These are phyloP conservation scores for Calameuta filiformis DNA, from an alignment of 2,888 invertebrate species.

Conservation along the genomic window DNA sequence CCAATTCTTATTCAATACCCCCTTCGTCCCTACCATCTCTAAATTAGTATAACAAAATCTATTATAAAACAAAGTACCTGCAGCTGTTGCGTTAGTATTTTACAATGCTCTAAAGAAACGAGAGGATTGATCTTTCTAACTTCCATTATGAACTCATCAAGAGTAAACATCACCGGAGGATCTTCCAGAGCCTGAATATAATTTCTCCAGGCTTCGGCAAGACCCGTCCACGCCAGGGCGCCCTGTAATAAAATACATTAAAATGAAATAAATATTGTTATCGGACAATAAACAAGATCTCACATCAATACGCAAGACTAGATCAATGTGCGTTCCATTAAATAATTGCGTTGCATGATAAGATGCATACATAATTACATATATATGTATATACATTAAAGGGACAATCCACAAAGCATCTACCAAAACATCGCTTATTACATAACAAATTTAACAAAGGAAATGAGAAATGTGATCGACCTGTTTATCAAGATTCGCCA, in stretches of 20 bases:
- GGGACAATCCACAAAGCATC: constrained; percentile 44
- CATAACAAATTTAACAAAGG: constrained; percentile 39
- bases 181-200: constrained; percentile 57
- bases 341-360: neutral
- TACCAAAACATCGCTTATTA: constrained; percentile 34
- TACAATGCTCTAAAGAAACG: constrained; percentile 59
- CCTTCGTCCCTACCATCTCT: neutral
- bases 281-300: constrained; percentile 24
- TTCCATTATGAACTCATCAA: constrained; percentile 55
- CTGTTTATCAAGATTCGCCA: constrained; percentile 65
- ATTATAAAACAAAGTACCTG: constrained; percentile 43
- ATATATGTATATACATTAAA: constrained; percentile 33
- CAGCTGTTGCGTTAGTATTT: constrained; percentile 57
- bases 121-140: constrained; percentile 61
- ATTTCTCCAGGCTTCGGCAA: constrained; percentile 59
- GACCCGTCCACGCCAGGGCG: constrained; percentile 60
- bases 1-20: neutral
- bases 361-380: constrained; percentile 6
- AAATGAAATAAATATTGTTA: constrained; percentile 12
- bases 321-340: neutral
- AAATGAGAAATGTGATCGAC: constrained; percentile 63
- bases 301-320: neutral
- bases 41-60: neutral
- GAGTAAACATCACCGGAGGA: constrained; percentile 56
- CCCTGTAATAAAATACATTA: constrained; percentile 48